These are phyloP conservation scores for Pygoscelis antarcticus DNA, from an alignment of 2,113 vertebrate genomes.

Conservation along the genomic window DNA sequence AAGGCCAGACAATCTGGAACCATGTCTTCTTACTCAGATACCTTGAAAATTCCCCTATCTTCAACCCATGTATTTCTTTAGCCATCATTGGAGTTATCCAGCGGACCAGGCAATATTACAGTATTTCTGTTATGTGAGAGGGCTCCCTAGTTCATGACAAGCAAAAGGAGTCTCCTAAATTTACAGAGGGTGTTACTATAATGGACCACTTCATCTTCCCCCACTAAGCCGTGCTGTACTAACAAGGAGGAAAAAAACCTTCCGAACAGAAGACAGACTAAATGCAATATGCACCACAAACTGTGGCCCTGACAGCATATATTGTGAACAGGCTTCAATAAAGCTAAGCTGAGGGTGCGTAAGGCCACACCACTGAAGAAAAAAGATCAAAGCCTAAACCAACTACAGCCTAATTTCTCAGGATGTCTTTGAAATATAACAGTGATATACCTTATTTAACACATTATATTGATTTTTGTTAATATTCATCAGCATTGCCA, in stretches of 20 bases:
- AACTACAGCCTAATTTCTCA: slow-evolving; percentile 3
- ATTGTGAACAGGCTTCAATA: background rate
- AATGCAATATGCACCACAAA: background rate
- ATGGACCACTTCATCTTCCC: background rate
- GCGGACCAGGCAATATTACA: background rate
- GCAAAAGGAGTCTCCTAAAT: background rate
- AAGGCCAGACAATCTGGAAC: background rate
- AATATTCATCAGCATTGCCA: background rate
- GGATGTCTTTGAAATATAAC: background rate
- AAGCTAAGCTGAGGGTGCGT: background rate
- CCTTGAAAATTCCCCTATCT: background rate
- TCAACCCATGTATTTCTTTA: background rate
- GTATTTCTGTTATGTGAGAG: background rate
- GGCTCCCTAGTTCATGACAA: background rate
- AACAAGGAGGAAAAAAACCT: background rate
- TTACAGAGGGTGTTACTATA: background rate
- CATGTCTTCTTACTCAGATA: background rate
- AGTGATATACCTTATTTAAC: slow-evolving; percentile 9
- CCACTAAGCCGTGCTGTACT: background rate
- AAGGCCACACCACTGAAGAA: background rate
- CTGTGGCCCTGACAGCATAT: background rate
- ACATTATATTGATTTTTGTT: slow-evolving; percentile 15
- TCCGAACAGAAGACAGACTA: background rate
- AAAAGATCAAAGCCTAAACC: slow-evolving; percentile 28
- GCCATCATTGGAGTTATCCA: background rate